These are phyloP conservation scores for Chydorus sphaericus DNA, from an alignment of 2,888 invertebrate genomes.

Conservation along the genomic window DNA sequence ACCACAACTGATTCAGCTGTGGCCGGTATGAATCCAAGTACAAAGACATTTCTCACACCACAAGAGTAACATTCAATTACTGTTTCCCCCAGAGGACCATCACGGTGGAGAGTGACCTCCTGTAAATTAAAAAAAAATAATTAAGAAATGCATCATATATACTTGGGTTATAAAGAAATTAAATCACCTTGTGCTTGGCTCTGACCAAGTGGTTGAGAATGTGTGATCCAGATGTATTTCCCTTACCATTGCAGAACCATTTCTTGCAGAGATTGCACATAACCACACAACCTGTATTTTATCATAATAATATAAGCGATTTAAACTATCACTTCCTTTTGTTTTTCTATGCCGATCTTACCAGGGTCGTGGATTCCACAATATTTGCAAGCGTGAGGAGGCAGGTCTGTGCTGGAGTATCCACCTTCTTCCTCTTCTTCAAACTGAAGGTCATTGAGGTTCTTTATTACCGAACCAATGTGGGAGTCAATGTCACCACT, in stretches of 20 bases:
- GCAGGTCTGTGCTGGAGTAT: conserved; percentile 71
- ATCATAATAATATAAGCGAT: too few species aligned
- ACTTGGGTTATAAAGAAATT: neutral
- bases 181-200: conserved; percentile 77
- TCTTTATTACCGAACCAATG: conserved; percentile 46
- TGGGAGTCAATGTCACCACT: conserved; percentile 28
- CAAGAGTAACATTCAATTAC: conserved; percentile 97
- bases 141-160: neutral
- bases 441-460: conserved; percentile 76
- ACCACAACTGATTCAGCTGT: conserved; percentile 98
- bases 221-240: conserved; percentile 94
- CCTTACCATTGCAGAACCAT: conserved; percentile 99
- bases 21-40: conserved; percentile 96
- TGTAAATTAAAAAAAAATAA: conserved; percentile 19
- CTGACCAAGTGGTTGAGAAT: conserved; percentile 97
- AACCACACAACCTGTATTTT: conserved; percentile 91
- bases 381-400: conserved; percentile 95
- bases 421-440: conserved; percentile 91
- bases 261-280: conserved; percentile 97
- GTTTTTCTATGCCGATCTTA: too few species aligned
- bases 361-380: conserved; percentile 97
- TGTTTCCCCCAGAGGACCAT: conserved; percentile 95
- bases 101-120: conserved; percentile 92
- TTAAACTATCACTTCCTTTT: too few species aligned
- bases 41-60: conserved; percentile 94